Evolutionary conservation across 2,797 vertebrate species (phyloP).

Genomic region (Sciurus vulgaris): DNA sequence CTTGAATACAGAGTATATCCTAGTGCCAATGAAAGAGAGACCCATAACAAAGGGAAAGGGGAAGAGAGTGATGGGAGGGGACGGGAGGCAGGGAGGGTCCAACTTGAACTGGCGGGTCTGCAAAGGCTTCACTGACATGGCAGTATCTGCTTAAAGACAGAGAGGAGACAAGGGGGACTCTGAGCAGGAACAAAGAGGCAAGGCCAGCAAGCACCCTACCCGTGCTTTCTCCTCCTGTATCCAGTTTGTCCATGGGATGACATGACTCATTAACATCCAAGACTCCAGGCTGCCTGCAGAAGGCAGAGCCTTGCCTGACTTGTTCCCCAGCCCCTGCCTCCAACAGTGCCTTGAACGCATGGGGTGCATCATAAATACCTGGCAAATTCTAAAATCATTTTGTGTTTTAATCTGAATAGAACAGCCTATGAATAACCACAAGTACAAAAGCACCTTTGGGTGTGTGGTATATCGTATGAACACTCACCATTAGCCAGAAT

Average conservation of each 20-base stretch:
- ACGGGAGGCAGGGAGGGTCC: fast-evolving
- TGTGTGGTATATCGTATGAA: fast-evolving
- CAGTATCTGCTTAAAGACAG: neutral
- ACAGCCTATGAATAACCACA: neutral
- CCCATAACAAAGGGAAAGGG: neutral
- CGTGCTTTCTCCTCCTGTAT: neutral
- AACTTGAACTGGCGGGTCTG: fast-evolving
- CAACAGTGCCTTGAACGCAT: neutral
- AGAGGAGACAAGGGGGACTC: neutral
- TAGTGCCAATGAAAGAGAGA: neutral
- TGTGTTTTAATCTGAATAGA: neutral
- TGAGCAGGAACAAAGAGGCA: neutral
- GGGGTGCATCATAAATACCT: no score
- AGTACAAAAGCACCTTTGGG: fast-evolving
- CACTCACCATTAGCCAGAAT: constrained; percentile 94
- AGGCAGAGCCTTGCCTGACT: neutral
- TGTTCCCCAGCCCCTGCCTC: neutral
- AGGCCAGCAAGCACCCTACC: fast-evolving
- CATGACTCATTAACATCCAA: neutral
- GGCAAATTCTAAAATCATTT: neutral
- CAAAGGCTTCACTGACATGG: neutral
- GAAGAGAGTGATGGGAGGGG: neutral
- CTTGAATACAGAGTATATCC: neutral
- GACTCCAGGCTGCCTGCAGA: neutral
- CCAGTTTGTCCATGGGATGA: fast-evolving